Evolutionary conservation across 2,888 invertebrate species (phyloP).

Genomic region (Epiblema foenella): DNA sequence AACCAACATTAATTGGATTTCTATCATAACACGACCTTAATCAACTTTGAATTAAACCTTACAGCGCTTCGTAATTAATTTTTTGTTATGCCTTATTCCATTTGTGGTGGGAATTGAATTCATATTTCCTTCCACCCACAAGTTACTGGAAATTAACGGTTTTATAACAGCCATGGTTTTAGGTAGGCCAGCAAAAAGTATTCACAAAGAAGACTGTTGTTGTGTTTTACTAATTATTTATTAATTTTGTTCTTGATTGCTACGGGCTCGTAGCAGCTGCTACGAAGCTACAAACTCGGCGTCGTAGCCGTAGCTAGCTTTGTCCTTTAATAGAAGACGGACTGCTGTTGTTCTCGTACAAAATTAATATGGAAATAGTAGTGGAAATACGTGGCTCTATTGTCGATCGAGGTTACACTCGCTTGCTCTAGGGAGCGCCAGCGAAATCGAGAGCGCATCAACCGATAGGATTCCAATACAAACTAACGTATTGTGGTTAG

Average conservation of each 20-base stretch:
- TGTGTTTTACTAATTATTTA: conserved; percentile 19
- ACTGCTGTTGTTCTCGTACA: neutral
- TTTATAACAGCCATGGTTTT: conserved; percentile 12
- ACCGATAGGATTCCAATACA: neutral
- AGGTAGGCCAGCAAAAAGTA: conserved; percentile 14
- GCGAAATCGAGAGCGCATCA: neutral
- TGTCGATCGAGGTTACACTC: neutral
- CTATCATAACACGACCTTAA: conserved; percentile 32
- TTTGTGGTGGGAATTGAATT: conserved; percentile 34
- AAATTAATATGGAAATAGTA: conserved; percentile 8
- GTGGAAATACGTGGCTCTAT: neutral
- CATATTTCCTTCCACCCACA: conserved; percentile 28
- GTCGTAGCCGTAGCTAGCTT: conserved; percentile 12
- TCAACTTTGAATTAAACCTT: conserved; percentile 33
- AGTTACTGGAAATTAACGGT: conserved; percentile 23
- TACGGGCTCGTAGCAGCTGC: conserved; percentile 27
- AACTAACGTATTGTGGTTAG: neutral
- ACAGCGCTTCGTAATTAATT: conserved; percentile 15
- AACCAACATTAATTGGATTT: conserved; percentile 38
- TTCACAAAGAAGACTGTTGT: conserved; percentile 5
- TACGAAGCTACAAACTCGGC: conserved; percentile 2
- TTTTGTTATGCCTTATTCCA: conserved; percentile 33
- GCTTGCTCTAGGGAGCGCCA: too few species aligned
- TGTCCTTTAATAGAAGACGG: neutral
- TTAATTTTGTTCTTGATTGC: conserved; percentile 21